phyloP scores from a whole-genome alignment of 2,888 invertebrate genomes.

The Scrobipalpa costella region DNA sequence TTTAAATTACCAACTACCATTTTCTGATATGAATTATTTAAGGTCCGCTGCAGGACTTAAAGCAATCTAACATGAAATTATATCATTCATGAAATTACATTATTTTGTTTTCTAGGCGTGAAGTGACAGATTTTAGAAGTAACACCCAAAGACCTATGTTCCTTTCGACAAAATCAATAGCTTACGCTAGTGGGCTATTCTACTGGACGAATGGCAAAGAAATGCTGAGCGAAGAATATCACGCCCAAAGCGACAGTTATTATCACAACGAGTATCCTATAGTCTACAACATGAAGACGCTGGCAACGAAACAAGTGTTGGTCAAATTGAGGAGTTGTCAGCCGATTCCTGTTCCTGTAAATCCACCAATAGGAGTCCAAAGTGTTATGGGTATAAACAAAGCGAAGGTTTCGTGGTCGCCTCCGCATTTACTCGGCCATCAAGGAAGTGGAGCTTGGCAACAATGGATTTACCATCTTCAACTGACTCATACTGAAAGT shows the following conservation, averaged over 20 bases:
- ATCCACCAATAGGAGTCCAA: constrained; percentile 89
- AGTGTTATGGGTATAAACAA: constrained; percentile 88
- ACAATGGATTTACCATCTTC: constrained; percentile 90
- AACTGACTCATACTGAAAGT: constrained; percentile 78
- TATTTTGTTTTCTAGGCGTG: constrained; percentile 74
- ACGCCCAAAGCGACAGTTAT: constrained; percentile 84
- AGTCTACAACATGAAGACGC: constrained; percentile 62
- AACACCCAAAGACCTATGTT: constrained; percentile 90
- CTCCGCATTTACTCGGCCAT: constrained; percentile 87
- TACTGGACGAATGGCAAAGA: constrained; percentile 93
- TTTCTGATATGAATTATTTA: too few species aligned
- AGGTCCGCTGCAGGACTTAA: too few species aligned
- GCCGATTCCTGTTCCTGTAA: constrained; percentile 89
- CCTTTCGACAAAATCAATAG: constrained; percentile 87
- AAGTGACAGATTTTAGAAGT: constrained; percentile 85
- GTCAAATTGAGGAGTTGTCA: constrained; percentile 86
- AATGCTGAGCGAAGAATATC: constrained; percentile 90
- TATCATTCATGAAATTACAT: too few species aligned
- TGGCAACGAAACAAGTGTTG: constrained; percentile 66
- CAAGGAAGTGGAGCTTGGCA: constrained; percentile 86
- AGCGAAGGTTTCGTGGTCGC: constrained; percentile 91
- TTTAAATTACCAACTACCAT: too few species aligned
- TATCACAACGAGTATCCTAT: constrained; percentile 89
- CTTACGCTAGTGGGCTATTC: constrained; percentile 88
- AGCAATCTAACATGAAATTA: too few species aligned